These are phyloP conservation scores for Holothuria scabra DNA, from an alignment of 53 echinoderm and acorn worm species.

Conservation along the genomic window DNA sequence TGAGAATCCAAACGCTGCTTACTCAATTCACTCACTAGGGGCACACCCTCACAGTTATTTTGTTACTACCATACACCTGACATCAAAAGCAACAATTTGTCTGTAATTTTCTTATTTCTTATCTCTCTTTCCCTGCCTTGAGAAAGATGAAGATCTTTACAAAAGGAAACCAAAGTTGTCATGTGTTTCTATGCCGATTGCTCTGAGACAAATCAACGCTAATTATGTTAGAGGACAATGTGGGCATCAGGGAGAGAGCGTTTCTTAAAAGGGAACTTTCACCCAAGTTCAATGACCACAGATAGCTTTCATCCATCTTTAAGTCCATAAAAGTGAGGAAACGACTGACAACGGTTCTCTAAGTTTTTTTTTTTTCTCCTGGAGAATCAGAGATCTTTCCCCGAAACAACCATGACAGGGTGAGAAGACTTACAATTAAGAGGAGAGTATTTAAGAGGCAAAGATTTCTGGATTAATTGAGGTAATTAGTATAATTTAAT, in stretches of 20 bases:
- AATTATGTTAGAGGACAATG: slow-evolving; percentile 28
- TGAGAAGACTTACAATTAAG: too few relatives aligned
- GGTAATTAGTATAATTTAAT: too few relatives aligned
- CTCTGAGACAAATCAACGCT: slow-evolving; percentile 28
- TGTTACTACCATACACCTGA: slow-evolving; percentile 34
- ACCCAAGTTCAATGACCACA: slow-evolving; percentile 29
- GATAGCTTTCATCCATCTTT: not conserved
- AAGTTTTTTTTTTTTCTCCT: too few relatives aligned
- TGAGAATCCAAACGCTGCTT: not conserved
- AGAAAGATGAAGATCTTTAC: slow-evolving; percentile 13
- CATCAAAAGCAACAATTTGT: slow-evolving; percentile 47
- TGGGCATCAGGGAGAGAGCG: not conserved
- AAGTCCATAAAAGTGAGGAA: too few relatives aligned
- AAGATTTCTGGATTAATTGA: too few relatives aligned
- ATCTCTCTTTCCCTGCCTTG: slow-evolving; percentile 6
- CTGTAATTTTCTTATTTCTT: slow-evolving; percentile 1
- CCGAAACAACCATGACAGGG: too few relatives aligned
- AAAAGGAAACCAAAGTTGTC: slow-evolving; percentile 32
- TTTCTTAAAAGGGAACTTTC: not conserved
- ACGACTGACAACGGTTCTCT: too few relatives aligned
- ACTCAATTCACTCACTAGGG: not conserved
- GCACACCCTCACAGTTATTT: slow-evolving; percentile 18
- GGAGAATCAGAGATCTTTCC: too few relatives aligned
- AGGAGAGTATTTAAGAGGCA: too few relatives aligned
- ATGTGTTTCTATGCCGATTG: slow-evolving; percentile 1